Evolutionary conservation across 2,113 vertebrate species (phyloP).

Genomic region (Cercocebus atys): DNA sequence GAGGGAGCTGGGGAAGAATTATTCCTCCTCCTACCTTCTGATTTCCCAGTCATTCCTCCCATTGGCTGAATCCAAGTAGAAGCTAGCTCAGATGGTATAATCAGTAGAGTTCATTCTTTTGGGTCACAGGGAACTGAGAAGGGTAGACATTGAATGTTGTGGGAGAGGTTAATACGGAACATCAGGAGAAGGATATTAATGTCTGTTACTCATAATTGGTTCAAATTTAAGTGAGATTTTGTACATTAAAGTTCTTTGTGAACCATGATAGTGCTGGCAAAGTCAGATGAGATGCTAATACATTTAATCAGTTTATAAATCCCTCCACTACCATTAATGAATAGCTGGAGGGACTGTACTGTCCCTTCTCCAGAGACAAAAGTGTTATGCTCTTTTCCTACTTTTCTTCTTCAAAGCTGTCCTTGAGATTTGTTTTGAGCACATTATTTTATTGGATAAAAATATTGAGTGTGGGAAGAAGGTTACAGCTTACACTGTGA

Average conservation of each 20-base stretch:
- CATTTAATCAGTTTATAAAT: neutral
- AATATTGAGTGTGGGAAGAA: neutral
- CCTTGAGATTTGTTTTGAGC: constrained; percentile 27
- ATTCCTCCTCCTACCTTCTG: neutral
- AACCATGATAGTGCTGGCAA: neutral
- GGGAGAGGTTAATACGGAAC: neutral
- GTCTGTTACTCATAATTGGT: neutral
- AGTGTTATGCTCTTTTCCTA: neutral
- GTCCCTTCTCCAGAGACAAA: neutral
- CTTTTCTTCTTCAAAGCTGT: neutral
- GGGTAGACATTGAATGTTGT: neutral
- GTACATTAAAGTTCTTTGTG: neutral
- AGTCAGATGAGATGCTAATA: neutral
- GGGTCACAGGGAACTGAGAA: neutral
- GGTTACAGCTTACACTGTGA: neutral
- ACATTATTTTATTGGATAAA: neutral
- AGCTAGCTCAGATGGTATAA: neutral
- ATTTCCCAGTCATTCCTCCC: neutral
- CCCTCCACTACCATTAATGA: neutral
- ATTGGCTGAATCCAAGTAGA: neutral
- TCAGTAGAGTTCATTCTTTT: neutral
- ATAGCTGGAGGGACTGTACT: neutral
- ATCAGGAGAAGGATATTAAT: neutral
- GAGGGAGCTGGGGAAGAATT: neutral
- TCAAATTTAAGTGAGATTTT: neutral